Conservation (phyloP, 2,888 invertebrate species). For the Lordiphosa fenestrarum region DNA sequence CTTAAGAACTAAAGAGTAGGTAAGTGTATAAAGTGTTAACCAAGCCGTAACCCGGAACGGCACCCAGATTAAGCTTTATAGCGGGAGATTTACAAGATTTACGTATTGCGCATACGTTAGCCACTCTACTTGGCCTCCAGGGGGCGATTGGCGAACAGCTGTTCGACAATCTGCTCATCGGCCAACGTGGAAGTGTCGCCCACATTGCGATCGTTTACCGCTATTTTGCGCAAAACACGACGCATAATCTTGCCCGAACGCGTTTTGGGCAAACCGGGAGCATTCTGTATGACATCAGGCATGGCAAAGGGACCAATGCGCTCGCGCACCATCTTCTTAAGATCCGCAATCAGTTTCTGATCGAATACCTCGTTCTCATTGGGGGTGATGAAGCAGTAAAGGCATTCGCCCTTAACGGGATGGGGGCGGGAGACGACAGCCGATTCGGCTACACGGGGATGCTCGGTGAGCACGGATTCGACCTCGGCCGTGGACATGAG, state of each 20-base stretch:
- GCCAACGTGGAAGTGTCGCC: constrained; percentile 97
- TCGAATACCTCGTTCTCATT: constrained; percentile 88
- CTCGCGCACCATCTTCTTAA: constrained; percentile 90
- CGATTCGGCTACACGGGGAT: constrained; percentile 92
- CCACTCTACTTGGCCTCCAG: constrained; percentile 76
- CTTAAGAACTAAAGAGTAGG: constrained; percentile 59
- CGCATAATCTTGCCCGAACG: constrained; percentile 99
- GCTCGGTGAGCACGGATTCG: constrained; percentile 90
- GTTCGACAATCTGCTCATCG: constrained; percentile 92
- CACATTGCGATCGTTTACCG: constrained; percentile 91
- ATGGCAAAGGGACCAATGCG: constrained; percentile 98
- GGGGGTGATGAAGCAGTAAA: constrained; percentile 98
- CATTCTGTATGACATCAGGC: constrained; percentile 96
- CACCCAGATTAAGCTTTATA: constrained; percentile 32
- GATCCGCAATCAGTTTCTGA: constrained; percentile 85
- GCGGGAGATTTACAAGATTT: constrained; percentile 63
- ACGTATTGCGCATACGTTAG: constrained; percentile 27
- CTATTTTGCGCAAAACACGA: constrained; percentile 95
- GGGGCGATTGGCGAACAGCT: constrained; percentile 89
- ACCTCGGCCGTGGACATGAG: constrained; percentile 98
- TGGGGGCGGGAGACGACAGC: constrained; percentile 98
- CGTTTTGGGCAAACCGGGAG: constrained; percentile 96
- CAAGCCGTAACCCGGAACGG: constrained; percentile 42
- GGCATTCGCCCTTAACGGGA: constrained; percentile 96
- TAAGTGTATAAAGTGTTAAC: constrained; percentile 29